Base-by-base conservation (phyloP, 2,888 invertebrate genomes). In the Entomobrya multifasciata region DNA sequence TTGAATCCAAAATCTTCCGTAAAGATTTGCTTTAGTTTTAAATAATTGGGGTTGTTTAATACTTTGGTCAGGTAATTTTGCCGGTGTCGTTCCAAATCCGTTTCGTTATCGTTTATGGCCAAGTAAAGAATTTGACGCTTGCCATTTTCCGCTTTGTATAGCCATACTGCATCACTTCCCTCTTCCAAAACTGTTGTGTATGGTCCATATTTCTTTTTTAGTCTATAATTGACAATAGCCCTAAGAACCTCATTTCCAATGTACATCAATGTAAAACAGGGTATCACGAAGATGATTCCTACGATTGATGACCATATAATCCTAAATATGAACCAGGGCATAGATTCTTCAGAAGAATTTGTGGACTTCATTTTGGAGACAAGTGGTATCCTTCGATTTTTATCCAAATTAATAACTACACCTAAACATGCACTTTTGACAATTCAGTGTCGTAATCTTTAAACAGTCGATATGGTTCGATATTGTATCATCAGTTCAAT, bases 1-100 rank as follows among this genome's bases (percentile, higher is more conserved):
- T 77, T 74, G 78, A 87, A 91, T 3, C 90, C 89, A 36, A 44
- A 86, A 11, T 76, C 77, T n/a, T 41, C 79, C 6, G 77, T 82
- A 49, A 88, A 86, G 3, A 90, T 90, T 17, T 88, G 87, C n/a
- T 79, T 87, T 36, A 91, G 57, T 60, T 89, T 91, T 44, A 81
- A 49, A 70, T 89, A 91, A 0, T 65, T 65, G 11, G 65, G 36
- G 13, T 76, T 80, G 30, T 88, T 86, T 10, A 90, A 22, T 1
- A 90, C 79, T 30, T 76, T 77, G 4, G 83, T 52, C 44, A 72
- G 11, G 65, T 89, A 90, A 55, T 88, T 89, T 22, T 81, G 52
- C 27, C 76, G 57, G 52, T 89, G 88, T 1, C 74, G 41, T 11
- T 88, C 88, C 17, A 89, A 76, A 52, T 88, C 87, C 72, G 89